Conservation (phyloP, 2,113 vertebrate genomes). For the Toxotes jaculatrix region DNA sequence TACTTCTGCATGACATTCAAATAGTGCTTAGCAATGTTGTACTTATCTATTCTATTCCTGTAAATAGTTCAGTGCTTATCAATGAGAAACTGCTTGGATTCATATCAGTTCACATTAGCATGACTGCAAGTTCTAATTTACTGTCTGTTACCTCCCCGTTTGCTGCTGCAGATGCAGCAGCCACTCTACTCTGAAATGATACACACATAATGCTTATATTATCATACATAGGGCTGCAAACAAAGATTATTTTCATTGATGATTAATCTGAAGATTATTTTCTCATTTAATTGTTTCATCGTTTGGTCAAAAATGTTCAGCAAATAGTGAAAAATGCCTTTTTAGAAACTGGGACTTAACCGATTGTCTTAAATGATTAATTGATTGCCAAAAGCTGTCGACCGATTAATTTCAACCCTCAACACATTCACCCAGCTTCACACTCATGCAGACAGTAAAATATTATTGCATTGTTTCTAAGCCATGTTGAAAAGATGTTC, state of each 20-base stretch:
- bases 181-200: background rate
- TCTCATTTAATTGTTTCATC: background rate
- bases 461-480: background rate
- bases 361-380: background rate
- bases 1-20: constrained; percentile 71
- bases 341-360: background rate
- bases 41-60: constrained; percentile 35
- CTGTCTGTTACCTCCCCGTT: background rate
- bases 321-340: background rate
- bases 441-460: background rate
- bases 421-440: background rate
- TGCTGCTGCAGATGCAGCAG: background rate
- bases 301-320: background rate
- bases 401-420: background rate
- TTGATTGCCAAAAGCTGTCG: background rate
- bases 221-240: background rate
- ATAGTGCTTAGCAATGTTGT: constrained; percentile 4
- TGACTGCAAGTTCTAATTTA: background rate
- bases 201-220: no score
- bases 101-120: background rate
- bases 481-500: background rate
- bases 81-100: constrained; percentile 23
- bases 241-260: background rate
- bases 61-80: constrained; percentile 24
- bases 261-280: background rate